Conservation (phyloP, 2,797 vertebrate genomes). For the Dromococcyx pavoninus region DNA sequence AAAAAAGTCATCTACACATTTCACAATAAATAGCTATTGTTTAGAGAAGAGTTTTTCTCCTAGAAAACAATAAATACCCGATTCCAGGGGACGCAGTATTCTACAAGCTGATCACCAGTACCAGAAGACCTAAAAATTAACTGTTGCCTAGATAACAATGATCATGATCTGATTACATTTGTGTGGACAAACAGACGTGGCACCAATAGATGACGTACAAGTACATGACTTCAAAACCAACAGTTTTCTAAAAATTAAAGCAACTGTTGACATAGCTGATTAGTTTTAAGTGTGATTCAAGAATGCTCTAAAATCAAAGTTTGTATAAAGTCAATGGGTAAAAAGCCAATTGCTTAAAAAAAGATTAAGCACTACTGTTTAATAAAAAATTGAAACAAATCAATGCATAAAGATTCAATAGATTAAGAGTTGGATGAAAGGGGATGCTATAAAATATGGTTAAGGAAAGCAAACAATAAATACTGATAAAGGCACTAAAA, state of each 20-base stretch:
- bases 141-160: not conserved
- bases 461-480: not conserved
- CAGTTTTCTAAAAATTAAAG: not conserved
- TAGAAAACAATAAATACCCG: not conserved
- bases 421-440: not conserved
- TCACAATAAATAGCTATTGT: not conserved
- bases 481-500: not conserved
- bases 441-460: not conserved
- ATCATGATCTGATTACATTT: not conserved
- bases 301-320: not conserved
- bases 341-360: not conserved
- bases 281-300: not conserved
- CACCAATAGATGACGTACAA: not conserved
- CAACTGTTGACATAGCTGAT: not conserved
- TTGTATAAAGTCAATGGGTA: not conserved
- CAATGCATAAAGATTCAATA: not conserved
- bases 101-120: not conserved
- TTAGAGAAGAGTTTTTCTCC: not conserved
- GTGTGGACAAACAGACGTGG: not conserved
- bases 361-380: not conserved
- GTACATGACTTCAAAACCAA: not conserved
- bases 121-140: slow-evolving; percentile 13
- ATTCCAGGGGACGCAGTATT: not conserved
- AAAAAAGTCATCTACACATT: not conserved
- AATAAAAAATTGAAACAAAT: not conserved